A percentile compares a stretch with the other conserved stretches of the same genome.
These are phyloP conservation scores for Meleagris gallopavo DNA, from an alignment of 2,113 vertebrate species.

Conservation along the genomic window DNA sequence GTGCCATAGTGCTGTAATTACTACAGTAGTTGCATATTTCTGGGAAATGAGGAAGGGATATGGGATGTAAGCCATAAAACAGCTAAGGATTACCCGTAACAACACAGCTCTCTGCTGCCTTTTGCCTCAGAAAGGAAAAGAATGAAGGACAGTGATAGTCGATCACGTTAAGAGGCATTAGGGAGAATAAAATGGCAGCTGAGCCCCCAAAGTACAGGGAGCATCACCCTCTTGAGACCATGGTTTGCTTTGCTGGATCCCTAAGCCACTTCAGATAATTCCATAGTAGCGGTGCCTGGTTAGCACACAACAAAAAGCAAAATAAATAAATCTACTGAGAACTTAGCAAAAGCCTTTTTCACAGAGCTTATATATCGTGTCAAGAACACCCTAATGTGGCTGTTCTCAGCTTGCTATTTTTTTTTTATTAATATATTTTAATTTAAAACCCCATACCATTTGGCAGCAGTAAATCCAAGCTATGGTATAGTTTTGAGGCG, in stretches of 20 bases:
- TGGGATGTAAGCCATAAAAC: background rate
- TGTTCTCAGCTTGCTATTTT: background rate
- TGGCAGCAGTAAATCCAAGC: conserved; percentile 35
- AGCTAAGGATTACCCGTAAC: background rate
- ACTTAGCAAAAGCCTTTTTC: conserved; percentile 44
- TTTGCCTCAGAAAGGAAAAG: background rate
- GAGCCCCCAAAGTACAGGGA: conserved; percentile 13
- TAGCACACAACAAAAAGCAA: conserved; percentile 25
- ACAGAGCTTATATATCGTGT: conserved; percentile 6
- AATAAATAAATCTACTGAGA: conserved; percentile 22
- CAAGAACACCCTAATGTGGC: background rate
- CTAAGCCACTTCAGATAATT: conserved; percentile 17
- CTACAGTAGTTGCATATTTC: background rate
- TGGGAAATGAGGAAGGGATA: background rate
- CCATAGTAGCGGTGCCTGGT: background rate
- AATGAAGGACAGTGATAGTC: background rate
- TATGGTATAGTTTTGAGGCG: background rate
- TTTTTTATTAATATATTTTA: background rate
- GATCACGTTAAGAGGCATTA: background rate
- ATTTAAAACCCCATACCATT: conserved; percentile 37
- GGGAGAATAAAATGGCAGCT: conserved; percentile 22
- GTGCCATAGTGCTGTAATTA: rapidly evolving
- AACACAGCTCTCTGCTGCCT: background rate
- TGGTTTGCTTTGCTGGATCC: background rate
- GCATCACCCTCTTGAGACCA: background rate